A percentile compares a stretch with the other conserved stretches of the same genome.
phyloP scores from a whole-genome alignment of 2,888 invertebrate genomes.

The Drosophila buzzatii region DNA sequence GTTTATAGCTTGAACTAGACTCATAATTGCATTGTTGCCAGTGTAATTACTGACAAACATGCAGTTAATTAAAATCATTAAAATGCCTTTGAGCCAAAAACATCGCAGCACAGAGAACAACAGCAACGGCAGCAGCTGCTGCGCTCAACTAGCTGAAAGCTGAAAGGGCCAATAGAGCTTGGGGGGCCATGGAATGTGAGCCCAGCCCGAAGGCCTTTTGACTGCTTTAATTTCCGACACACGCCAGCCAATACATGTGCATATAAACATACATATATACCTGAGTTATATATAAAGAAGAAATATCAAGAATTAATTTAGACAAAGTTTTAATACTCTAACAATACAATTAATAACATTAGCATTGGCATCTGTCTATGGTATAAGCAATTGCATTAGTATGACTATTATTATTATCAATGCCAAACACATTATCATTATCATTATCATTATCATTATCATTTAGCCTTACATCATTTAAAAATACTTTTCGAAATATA shows the following conservation, averaged over 20 bases:
- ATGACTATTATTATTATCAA: neutral
- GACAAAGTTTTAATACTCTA: conserved; percentile 3
- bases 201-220: conserved; percentile 24
- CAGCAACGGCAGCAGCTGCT: conserved; percentile 13
- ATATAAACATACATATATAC: neutral
- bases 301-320: neutral
- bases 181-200: conserved; percentile 6
- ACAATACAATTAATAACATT: neutral
- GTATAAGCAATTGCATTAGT: neutral
- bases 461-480: no score
- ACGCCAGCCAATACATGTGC: conserved; percentile 43
- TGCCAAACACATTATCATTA: neutral
- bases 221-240: conserved; percentile 69
- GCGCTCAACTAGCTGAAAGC: conserved; percentile 25
- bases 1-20: conserved; percentile 66
- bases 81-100: conserved; percentile 72
- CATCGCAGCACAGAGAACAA: conserved; percentile 19
- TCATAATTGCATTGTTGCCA: conserved; percentile 79
- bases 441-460: neutral
- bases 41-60: conserved; percentile 77
- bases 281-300: neutral
- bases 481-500: no score
- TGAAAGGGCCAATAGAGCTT: conserved; percentile 24
- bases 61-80: conserved; percentile 79
- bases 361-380: neutral